Conservation (phyloP, 37 sponge, comb jelly and placozoan genomes). For the Lycopodina hypogea region DNA sequence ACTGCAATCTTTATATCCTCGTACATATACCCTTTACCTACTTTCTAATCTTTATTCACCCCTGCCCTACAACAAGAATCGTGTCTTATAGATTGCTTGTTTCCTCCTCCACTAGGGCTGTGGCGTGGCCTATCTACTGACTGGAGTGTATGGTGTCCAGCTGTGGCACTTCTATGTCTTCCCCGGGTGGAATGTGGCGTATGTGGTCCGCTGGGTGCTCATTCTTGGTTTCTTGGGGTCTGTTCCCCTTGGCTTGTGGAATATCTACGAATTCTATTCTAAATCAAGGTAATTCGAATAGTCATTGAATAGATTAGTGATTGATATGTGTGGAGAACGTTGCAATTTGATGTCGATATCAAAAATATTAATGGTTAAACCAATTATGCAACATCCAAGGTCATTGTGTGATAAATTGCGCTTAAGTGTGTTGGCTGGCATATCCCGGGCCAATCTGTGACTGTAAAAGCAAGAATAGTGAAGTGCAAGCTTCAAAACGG, state of each 20-base stretch:
- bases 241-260: slow-evolving; percentile 46
- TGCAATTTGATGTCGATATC: too few relatives aligned
- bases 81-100: not conserved
- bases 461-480: too few relatives aligned
- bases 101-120: slow-evolving; percentile 34
- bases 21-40: not conserved
- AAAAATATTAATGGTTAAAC: too few relatives aligned
- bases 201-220: slow-evolving; percentile 40
- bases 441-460: too few relatives aligned
- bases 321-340: too few relatives aligned
- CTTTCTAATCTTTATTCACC: not conserved
- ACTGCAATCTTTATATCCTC: too few relatives aligned
- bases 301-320: too few relatives aligned
- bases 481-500: too few relatives aligned
- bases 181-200: slow-evolving; percentile 29
- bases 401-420: too few relatives aligned
- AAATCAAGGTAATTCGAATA: slow-evolving; percentile 15
- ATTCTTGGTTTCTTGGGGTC: slow-evolving; percentile 29
- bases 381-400: too few relatives aligned
- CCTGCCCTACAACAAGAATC: not conserved
- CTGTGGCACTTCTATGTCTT: slow-evolving; percentile 60
- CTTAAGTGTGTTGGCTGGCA: too few relatives aligned
- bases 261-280: slow-evolving; percentile 43
- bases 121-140: slow-evolving; percentile 55
- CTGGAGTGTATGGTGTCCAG: slow-evolving; percentile 51